Evolutionary conservation across 2,797 vertebrate genomes (phyloP), one percentile per base, ranked within the genome.

Genomic region (Pteronotus mesoamericanus): DNA sequence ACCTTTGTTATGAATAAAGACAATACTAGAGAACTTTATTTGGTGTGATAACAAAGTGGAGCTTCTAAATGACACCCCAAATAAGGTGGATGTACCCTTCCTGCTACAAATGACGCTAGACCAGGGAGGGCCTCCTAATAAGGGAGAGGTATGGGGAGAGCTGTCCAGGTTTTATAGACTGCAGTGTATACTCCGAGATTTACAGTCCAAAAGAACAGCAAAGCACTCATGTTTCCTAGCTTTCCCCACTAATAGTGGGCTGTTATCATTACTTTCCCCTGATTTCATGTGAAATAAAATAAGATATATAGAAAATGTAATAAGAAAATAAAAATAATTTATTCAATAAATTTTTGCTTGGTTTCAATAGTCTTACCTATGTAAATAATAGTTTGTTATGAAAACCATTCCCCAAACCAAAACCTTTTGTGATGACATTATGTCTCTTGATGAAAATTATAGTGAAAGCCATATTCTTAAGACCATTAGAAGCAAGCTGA

Each of bases 401-500:
- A 84, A 95, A 94, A 87, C 5, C 14, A 51, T 72, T 71, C 48
- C 34, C 26, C 6, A 57, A 84, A 21, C 19, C 44, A 22, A 96
- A 82, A 94, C 9, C n/a, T 77, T 89, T 74, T 79, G 11, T 86
- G 66, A 64, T 80, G n/a, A 80, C 32, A 37, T 66, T 57, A 11
- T 83, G 82, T 75, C 55, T 84, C 46, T 85, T 75, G 66, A 42
- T 64, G 46, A 88, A 88, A 90, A 77, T 96, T 48, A 89, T 37
- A 89, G 24, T 87, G 32, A 32, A 85, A 78, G 53, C 84, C 46
- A 48, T 86, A 87, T 95, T 37, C 83, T 82, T 68, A 89, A 44
- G 42, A 80, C 55, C 66, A 15, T 75, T 95, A 86, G 84, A 91
- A 85, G n/a, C n/a, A 93, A 91, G 51, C 77, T 93, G 88, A 86